These are phyloP conservation scores for Chaenodraco wilsoni DNA, from an alignment of 2,797 vertebrate species.

Conservation along the genomic window DNA sequence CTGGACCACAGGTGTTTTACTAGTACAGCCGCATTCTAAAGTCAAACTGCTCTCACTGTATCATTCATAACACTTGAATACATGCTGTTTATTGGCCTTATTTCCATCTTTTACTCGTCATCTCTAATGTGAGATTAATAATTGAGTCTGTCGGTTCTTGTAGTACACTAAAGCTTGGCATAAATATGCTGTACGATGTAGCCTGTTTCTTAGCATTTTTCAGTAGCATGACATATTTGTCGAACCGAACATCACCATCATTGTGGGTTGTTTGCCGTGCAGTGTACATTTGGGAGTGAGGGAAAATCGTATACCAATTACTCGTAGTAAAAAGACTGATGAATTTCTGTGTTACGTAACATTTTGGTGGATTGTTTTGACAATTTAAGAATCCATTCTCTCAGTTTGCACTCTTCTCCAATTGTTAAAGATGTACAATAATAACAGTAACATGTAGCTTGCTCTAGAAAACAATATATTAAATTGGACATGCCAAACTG, in stretches of 20 bases:
- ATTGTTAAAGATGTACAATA: no score
- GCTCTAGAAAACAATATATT: no score
- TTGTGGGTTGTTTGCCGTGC: rapidly evolving
- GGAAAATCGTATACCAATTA: not conserved
- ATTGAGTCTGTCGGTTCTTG: not conserved
- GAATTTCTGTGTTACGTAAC: not conserved
- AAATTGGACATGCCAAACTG: no score
- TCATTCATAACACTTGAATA: constrained; percentile 1
- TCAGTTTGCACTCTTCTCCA: no score
- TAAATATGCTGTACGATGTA: no score
- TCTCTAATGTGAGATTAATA: not conserved
- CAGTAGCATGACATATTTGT: not conserved
- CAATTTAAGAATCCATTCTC: no score
- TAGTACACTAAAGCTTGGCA: not conserved
- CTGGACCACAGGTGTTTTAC: constrained; percentile 74
- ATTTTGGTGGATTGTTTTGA: no score
- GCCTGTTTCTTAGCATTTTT: not conserved
- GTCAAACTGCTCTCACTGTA: constrained; percentile 27
- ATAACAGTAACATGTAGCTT: no score
- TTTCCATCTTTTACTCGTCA: constrained; percentile 1
- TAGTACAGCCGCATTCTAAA: constrained; percentile 33
- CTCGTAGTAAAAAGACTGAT: no score
- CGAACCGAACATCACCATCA: no score
- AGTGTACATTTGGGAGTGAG: not conserved
- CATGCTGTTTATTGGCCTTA: constrained; percentile 1